A percentile compares a stretch with the other conserved stretches of the same genome.
phyloP scores from a whole-genome alignment of 1,140 invertebrate species.

The Nebria ingens region DNA sequence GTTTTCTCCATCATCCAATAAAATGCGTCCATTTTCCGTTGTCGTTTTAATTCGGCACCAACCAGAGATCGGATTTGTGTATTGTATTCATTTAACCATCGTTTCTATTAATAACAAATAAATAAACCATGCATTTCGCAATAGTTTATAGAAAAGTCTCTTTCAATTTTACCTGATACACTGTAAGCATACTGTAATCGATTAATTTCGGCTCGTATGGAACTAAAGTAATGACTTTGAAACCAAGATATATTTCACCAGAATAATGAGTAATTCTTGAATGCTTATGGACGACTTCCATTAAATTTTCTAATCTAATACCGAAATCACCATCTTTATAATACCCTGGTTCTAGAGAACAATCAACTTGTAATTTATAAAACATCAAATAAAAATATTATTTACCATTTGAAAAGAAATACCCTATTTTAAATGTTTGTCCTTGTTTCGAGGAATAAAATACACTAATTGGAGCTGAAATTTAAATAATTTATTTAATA shows the following conservation, averaged over 20 bases:
- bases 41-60: slow-evolving; percentile 56
- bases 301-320: slow-evolving; percentile 80
- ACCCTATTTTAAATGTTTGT: slow-evolving; percentile 60
- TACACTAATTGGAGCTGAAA: slow-evolving; percentile 59
- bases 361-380: not conserved
- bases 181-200: slow-evolving; percentile 62
- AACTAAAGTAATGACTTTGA: slow-evolving; percentile 77
- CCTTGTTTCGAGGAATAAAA: slow-evolving; percentile 44
- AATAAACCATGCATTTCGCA: slow-evolving; percentile 9
- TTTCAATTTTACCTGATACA: slow-evolving; percentile 49
- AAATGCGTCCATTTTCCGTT: slow-evolving; percentile 55
- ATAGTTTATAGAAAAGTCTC: slow-evolving; percentile 14
- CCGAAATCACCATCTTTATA: slow-evolving; percentile 81
- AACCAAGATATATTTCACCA: slow-evolving; percentile 49
- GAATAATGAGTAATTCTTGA: slow-evolving; percentile 35
- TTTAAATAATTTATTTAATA: slow-evolving; percentile 15
- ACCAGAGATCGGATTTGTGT: slow-evolving; percentile 54
- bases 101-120: no score
- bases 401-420: slow-evolving; percentile 76
- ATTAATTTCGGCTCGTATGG: slow-evolving; percentile 91
- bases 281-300: slow-evolving; percentile 63
- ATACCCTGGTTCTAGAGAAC: slow-evolving; percentile 58
- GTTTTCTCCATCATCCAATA: slow-evolving; percentile 76
- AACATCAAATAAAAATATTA: slow-evolving; percentile 11
- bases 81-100: slow-evolving; percentile 72